phyloP scores from a whole-genome alignment of 2,113 vertebrate genomes.

The Peucedramus taeniatus region DNA sequence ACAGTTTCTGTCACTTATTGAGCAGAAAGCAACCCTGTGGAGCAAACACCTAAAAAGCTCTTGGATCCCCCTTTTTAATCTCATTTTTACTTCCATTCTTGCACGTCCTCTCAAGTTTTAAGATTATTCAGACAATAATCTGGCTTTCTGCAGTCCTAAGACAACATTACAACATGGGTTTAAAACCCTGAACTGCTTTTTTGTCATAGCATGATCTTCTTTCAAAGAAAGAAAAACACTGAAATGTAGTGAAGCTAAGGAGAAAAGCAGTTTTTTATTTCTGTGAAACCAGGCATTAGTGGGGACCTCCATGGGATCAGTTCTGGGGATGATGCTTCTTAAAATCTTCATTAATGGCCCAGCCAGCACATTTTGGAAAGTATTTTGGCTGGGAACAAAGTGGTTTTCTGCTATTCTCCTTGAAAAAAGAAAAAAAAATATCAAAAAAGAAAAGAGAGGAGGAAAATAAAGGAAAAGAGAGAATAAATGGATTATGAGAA shows the following conservation, averaged over 20 bases:
- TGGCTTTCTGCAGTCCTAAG: background rate
- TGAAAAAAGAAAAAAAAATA: background rate
- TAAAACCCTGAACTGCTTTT: background rate
- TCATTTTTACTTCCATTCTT: background rate
- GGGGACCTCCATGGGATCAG: background rate
- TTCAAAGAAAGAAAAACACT: background rate
- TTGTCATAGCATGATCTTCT: background rate
- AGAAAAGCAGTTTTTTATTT: background rate
- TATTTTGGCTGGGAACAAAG: background rate
- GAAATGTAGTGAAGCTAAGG: background rate
- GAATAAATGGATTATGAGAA: background rate
- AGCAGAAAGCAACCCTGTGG: background rate
- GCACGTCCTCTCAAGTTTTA: background rate
- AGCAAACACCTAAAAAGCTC: background rate
- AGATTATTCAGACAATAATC: background rate
- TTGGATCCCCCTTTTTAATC: background rate
- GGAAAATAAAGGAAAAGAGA: background rate
- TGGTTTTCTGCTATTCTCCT: background rate
- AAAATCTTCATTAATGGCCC: background rate
- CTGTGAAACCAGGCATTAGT: background rate
- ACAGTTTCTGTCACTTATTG: background rate
- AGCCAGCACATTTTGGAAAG: background rate
- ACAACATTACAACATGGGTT: background rate
- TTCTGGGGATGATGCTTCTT: background rate
- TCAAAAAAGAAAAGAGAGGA: background rate